Evolutionary conservation across 2,888 invertebrate species (phyloP).

Genomic region (Nomada ferruginata): DNA sequence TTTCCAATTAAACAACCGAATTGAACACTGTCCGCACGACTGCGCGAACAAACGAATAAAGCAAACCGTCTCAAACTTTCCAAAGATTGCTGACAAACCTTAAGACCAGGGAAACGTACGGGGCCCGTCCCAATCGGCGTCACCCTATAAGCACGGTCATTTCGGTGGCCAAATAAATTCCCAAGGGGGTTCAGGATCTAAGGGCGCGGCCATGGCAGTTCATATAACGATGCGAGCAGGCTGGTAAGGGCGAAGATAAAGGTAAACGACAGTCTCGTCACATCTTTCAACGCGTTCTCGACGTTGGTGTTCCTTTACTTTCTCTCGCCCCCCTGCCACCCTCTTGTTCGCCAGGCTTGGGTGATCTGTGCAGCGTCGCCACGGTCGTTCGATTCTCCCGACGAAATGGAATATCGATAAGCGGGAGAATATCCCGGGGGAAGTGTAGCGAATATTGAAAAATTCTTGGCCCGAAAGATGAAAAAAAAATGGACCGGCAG

Average conservation of each 20-base stretch:
- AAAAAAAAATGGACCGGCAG: conserved; percentile 44
- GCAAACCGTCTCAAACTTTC: too few species aligned
- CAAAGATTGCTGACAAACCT: background rate
- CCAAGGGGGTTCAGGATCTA: conserved; percentile 1
- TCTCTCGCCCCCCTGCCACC: background rate
- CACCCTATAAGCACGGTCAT: conserved; percentile 29
- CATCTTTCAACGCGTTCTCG: conserved; percentile 63
- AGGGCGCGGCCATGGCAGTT: conserved; percentile 39
- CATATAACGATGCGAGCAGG: conserved; percentile 56
- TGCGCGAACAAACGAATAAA: too few species aligned
- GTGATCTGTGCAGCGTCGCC: conserved; percentile 60
- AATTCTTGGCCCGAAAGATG: conserved; percentile 65
- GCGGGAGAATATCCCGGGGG: conserved; percentile 64
- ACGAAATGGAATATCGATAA: conserved; percentile 73
- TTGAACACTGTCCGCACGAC: too few species aligned
- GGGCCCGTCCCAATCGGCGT: conserved; percentile 33
- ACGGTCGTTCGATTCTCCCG: conserved; percentile 66
- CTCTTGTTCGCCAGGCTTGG: conserved; percentile 19
- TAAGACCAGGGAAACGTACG: background rate
- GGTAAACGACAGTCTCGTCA: conserved; percentile 68
- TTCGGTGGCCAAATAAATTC: conserved; percentile 53
- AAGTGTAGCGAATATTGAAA: conserved; percentile 72
- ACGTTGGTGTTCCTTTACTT: background rate
- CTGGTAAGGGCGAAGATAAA: conserved; percentile 61
- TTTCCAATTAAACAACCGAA: too few species aligned